phyloP scores from a whole-genome alignment of 1,140 invertebrate species.

The Neodiprion fabricii region DNA sequence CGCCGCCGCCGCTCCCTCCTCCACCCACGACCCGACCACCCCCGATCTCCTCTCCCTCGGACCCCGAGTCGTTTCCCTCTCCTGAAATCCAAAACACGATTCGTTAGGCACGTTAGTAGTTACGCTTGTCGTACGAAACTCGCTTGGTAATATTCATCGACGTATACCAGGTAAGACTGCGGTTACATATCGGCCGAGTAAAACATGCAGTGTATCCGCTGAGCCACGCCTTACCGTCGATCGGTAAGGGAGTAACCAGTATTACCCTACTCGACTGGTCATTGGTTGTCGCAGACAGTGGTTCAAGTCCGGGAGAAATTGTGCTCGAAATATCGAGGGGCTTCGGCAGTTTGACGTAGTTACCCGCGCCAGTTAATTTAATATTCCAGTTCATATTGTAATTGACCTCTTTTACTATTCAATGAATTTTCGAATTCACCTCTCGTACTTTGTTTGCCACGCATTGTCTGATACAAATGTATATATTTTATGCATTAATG shows the following conservation, averaged over 20 bases:
- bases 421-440: not conserved
- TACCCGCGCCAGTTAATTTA: not conserved
- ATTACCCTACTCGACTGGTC: not conserved
- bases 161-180: not conserved
- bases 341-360: not conserved
- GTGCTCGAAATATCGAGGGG: not conserved
- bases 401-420: constrained; percentile 3
- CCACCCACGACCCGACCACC: constrained; percentile 39
- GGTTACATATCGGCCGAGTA: not conserved
- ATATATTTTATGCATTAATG: not conserved
- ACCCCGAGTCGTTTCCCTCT: constrained; percentile 57
- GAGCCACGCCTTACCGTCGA: not conserved
- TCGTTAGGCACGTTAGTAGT: not conserved
- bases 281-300: not conserved
- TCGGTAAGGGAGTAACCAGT: not conserved
- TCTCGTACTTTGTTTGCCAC: not conserved
- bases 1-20: not conserved
- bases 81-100: constrained; percentile 47
- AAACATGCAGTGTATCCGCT: not conserved
- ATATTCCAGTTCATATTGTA: not conserved
- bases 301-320: not conserved
- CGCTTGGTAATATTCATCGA: not conserved
- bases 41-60: constrained; percentile 58
- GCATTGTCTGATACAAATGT: not conserved
- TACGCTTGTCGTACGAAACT: too few relatives aligned